phyloP scores from a whole-genome alignment of 2,113 vertebrate genomes.

The human (Homo sapiens) region GRCh38 chr3:111122501-111123000 shows the following conservation, averaged over 20 bases:
- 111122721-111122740: constrained; percentile 12
- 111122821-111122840: constrained; percentile 23
- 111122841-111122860: not conserved
- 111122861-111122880: not conserved
- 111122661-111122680: not conserved
- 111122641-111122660: not conserved
- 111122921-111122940: not conserved
- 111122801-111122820: not conserved
- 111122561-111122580: not conserved
- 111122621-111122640: constrained; percentile 28
- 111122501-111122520: not conserved
- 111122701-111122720: not conserved
- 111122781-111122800: not conserved
- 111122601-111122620: not conserved
- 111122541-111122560: not conserved
- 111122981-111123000: not conserved
- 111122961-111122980: not conserved
- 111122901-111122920: not conserved
- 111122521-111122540: constrained; percentile 21
- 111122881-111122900: not conserved
- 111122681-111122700: not conserved
- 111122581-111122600: not conserved
- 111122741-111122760: not conserved
- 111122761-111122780: not conserved
- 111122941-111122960: not conserved